phyloP scores from a whole-genome alignment of 1,140 invertebrate species.

The Zophobas morio region DNA sequence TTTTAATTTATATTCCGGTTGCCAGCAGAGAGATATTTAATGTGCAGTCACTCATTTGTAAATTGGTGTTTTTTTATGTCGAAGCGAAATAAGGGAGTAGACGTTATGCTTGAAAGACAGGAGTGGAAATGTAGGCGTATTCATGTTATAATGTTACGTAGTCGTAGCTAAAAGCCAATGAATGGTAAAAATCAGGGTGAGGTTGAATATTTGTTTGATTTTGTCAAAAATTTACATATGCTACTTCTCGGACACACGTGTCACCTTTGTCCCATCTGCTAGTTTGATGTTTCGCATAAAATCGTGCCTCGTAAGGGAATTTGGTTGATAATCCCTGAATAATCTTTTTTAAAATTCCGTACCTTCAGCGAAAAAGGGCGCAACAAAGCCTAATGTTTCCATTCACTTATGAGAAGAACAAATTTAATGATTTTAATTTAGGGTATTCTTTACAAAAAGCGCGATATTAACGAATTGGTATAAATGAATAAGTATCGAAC shows the following conservation, averaged over 20 bases:
- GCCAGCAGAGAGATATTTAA: constrained; percentile 58
- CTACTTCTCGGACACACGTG: background rate
- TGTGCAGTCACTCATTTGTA: constrained; percentile 61
- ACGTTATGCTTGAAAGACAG: constrained; percentile 37
- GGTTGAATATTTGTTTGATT: too few relatives aligned
- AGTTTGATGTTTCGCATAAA: constrained; percentile 32
- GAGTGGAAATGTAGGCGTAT: constrained; percentile 52
- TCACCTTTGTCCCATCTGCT: background rate
- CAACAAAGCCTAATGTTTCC: constrained; percentile 36
- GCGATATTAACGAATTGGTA: constrained; percentile 35
- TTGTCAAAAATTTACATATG: constrained; percentile 5
- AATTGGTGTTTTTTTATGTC: constrained; percentile 61
- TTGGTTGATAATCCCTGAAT: constrained; percentile 10
- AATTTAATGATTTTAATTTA: constrained; percentile 28
- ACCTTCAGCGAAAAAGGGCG: constrained; percentile 45
- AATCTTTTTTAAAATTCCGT: constrained; percentile 29
- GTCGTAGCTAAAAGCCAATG: constrained; percentile 48
- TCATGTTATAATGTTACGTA: constrained; percentile 59
- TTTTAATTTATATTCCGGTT: constrained; percentile 64
- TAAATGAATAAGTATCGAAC: constrained; percentile 36
- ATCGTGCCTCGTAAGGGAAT: constrained; percentile 22
- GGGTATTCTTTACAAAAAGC: constrained; percentile 31
- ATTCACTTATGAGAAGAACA: constrained; percentile 34
- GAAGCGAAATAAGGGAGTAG: constrained; percentile 37
- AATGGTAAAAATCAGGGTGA: background rate